Evolutionary conservation across 2,888 invertebrate genomes (phyloP), one percentile per base, ranked within the genome.

Genomic region (Cheilosia soror): DNA sequence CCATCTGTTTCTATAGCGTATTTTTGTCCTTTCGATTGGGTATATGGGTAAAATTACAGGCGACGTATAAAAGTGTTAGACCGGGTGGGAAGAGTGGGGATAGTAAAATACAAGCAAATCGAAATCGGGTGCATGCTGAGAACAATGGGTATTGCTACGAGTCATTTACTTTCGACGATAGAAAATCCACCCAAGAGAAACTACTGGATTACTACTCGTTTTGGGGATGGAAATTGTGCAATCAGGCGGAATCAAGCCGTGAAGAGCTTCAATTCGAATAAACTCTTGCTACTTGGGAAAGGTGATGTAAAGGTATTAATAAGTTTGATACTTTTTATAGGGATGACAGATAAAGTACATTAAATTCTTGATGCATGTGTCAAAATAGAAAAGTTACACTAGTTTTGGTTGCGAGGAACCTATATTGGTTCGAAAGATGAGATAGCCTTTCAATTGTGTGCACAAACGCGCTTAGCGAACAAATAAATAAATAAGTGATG

Each of bases 181-280:
- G 78, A 66, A 62, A 62, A 62, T 77, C 71, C 66, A 40, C 53
- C 42, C 13, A 15, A 55, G 37, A 47, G 57, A 27, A 68, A 31
- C 66, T 55, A n/a, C 42, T 20, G 68, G 78, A 83, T 79, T 79
- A 83, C 69, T 73, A 69, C 37, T 58, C 63, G 79, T 73, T 69
- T 79, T 53, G 65, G 44, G 53, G 40, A 66, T 76, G 57, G 65
- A 42, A 82, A 57, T 76, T 82, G 76, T 65, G 76, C 57, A 76
- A 20, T 58, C 76, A 71, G 4, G 13, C 7, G 42, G 37, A 76
- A 65, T 57, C 33, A 63, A 76, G 75, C 57, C 58, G 11, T 44
- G 15, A 31, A 27, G 62, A 25, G 40, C 6, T 49, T 31, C 49
- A 31, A 40, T 72, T 51, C n/a, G 29, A 51, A 42, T 51, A 31